Evolutionary conservation across 1,140 invertebrate species (phyloP), one percentile per base, ranked within the genome.

Genomic region (Lerema accius): DNA sequence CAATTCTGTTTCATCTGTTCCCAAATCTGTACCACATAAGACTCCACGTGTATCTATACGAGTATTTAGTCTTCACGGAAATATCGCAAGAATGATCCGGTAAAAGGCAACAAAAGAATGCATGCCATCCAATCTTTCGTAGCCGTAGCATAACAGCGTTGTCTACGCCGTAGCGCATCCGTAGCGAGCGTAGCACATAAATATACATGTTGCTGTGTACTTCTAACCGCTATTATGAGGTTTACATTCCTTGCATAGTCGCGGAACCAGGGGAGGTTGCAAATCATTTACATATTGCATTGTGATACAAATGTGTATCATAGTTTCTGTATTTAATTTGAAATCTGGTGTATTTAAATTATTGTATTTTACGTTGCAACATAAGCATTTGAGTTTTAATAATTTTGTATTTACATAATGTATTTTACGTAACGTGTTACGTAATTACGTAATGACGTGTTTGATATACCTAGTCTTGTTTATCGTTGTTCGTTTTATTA

Each of bases 231-330:
- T 16, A 63, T 65, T 77, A 77, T 70, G 69, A 70, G 59, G 70
- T 69, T 65, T 71, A 66, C 67, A 75, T 82, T 75, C 71, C 76
- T 46, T 39, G 61, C 73, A 64, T 74, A 65, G 55, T 65, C 67
- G 65, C 69, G 50, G 68, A 65, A 59, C 43, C 58, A 53, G 64
- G 55, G 5, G 67, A 67, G 76, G 71, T 75, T 71, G 65, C 67
- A 53, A 66, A 67, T 78, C 69, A 82, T 85, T 78, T 82, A 73
- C 77, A 78, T 84, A 84, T 83, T 83, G 77, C 80, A 83, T 83
- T 79, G 71, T 49, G 40, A 10, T 40, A 55, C 32, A 28, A 45
- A 45, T 13, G 39, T 56, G 26, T 13, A 23, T 16, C 35, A 32
- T 32, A 7, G 9, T 7, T 9, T n/a, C 4, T 9, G 9, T 32